These are phyloP conservation scores for Vidua macroura DNA, from an alignment of 2,113 vertebrate species.

Conservation along the genomic window DNA sequence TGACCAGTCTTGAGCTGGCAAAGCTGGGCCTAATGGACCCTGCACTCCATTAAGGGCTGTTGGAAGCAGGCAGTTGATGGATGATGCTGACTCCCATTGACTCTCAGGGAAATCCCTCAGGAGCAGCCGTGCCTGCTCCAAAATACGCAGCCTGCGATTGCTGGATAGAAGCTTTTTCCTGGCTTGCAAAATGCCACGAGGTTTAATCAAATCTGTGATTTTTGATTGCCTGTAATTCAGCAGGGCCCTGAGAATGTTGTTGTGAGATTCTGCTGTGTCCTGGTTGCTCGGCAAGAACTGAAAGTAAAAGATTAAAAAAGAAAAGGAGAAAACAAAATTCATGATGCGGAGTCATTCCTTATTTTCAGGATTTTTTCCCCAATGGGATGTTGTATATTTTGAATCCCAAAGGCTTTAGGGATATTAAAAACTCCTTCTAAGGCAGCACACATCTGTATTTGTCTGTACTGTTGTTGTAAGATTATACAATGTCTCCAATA, in stretches of 20 bases:
- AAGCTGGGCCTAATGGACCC: neutral
- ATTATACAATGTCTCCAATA: neutral
- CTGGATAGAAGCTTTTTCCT: neutral
- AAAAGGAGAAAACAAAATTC: neutral
- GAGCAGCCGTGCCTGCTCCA: neutral
- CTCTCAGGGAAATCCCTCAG: neutral
- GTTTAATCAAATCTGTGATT: neutral
- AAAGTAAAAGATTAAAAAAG: neutral
- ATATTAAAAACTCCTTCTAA: neutral
- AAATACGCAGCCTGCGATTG: fast-evolving
- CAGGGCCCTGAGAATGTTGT: neutral
- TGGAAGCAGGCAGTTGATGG: neutral
- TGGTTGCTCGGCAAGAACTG: neutral
- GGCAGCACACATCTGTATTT: neutral
- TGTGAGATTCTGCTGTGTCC: neutral
- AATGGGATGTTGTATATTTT: neutral
- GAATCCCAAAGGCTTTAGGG: neutral
- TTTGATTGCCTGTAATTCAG: neutral
- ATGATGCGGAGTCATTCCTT: neutral
- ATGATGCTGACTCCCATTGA: neutral
- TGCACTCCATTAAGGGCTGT: neutral
- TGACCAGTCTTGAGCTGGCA: neutral
- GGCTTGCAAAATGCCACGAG: neutral
- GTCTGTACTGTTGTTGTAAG: neutral
- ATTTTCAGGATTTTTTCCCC: neutral